Conservation (phyloP, 1,140 invertebrate species). For the Euglossa dilemma region DNA sequence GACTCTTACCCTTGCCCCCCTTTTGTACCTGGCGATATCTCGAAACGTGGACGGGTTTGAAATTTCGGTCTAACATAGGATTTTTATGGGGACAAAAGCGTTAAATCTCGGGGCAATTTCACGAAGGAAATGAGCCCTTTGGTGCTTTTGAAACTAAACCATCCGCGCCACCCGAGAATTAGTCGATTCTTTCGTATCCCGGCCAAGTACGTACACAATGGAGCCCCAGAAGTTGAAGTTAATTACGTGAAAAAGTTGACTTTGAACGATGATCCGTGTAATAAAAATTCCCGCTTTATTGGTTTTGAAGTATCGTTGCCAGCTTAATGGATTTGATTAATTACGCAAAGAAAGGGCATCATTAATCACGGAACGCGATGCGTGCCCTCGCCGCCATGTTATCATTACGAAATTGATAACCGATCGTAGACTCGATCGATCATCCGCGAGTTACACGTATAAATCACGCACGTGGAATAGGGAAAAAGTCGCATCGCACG, state of each 20-base stretch:
- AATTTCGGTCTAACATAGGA: neutral
- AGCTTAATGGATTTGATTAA: constrained; percentile 40
- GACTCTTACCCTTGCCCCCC: neutral
- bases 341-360: constrained; percentile 6
- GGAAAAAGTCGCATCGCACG: neutral
- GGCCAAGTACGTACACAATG: neutral
- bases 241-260: constrained; percentile 15
- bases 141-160: neutral
- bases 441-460: neutral
- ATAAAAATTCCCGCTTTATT: constrained; percentile 27
- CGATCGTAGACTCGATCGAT: constrained; percentile 10
- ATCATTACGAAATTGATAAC: constrained; percentile 38
- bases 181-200: neutral
- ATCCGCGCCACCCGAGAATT: neutral
- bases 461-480: neutral
- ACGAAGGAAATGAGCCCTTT: neutral
- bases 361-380: constrained; percentile 33
- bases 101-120: neutral
- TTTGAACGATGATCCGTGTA: constrained; percentile 18
- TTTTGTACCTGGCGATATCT: neutral
- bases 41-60: neutral
- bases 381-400: neutral
- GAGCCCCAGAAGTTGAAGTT: constrained; percentile 9
- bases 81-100: neutral
- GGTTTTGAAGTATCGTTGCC: constrained; percentile 21